Conservation (phyloP, 2,113 vertebrate species). For the Anolis carolinensis region DNA sequence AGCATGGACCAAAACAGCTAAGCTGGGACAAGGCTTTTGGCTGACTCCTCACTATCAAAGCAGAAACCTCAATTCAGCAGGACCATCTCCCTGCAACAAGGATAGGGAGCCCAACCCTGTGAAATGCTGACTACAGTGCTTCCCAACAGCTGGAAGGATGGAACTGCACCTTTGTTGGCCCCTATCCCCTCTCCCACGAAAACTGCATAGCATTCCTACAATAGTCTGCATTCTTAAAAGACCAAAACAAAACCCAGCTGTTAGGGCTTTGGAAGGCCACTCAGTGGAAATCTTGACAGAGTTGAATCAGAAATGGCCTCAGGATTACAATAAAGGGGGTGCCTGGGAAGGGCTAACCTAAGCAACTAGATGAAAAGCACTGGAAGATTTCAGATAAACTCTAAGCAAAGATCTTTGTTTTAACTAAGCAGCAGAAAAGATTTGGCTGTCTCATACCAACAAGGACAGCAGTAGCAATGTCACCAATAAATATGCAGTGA, state of each 20-base stretch:
- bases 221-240: not conserved
- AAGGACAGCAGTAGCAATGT: not conserved
- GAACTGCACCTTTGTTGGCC: not conserved
- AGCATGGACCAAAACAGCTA: not conserved
- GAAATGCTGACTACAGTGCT: not conserved
- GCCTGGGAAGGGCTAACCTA: not conserved
- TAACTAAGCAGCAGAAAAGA: not conserved
- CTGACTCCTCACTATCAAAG: not conserved
- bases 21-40: not conserved
- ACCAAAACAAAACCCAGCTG: conserved; percentile 12
- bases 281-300: not conserved
- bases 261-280: not conserved
- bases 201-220: not conserved
- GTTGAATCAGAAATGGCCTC: not conserved
- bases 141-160: not conserved
- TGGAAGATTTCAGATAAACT: not conserved
- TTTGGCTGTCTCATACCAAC: no score
- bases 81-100: not conserved
- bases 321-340: not conserved
- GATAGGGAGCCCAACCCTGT: not conserved
- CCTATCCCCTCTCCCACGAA: not conserved
- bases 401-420: not conserved
- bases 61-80: not conserved
- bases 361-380: not conserved
- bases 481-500: not conserved